phyloP scores from a whole-genome alignment of 2,797 vertebrate species.

The Xerus rutilus region DNA sequence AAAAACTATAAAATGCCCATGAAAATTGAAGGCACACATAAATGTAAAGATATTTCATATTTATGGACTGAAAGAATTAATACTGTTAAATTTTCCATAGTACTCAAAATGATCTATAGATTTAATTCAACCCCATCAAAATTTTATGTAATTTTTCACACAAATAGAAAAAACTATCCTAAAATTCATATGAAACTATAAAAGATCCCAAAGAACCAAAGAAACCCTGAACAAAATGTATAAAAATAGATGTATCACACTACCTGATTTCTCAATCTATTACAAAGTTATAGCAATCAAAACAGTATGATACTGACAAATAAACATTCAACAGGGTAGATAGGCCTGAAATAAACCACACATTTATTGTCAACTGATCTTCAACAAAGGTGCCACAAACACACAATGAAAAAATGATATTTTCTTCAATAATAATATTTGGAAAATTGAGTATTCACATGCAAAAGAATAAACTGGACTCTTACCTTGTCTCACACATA shows the following conservation, averaged over 20 bases:
- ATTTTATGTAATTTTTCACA: background rate
- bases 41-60: background rate
- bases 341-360: background rate
- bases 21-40: background rate
- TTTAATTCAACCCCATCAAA: background rate
- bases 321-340: background rate
- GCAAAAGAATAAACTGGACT: background rate
- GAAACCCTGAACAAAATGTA: background rate
- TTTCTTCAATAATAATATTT: background rate
- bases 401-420: background rate
- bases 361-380: background rate
- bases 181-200: background rate
- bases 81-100: no score
- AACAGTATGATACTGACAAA: background rate
- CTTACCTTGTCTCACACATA: no score
- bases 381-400: background rate
- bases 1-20: no score
- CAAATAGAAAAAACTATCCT: background rate
- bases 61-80: background rate
- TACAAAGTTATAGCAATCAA: background rate
- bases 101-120: no score
- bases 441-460: background rate
- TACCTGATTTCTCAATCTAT: background rate
- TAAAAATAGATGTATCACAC: background rate
- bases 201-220: background rate